phyloP scores from a whole-genome alignment of 2,888 invertebrate genomes.

The Cerceris rybyensis region DNA sequence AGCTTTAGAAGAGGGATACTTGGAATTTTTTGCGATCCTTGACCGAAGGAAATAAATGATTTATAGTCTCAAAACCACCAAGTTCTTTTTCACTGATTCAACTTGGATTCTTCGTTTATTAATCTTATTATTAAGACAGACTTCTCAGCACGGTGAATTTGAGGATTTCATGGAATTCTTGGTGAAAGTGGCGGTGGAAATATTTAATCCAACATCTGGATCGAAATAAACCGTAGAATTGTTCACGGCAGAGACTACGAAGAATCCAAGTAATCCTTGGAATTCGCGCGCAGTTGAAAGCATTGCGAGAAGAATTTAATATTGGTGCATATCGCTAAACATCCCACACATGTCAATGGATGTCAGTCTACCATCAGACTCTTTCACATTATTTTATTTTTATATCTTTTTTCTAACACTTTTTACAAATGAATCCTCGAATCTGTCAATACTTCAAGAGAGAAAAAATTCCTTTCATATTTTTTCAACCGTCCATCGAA shows the following conservation, averaged over 20 bases:
- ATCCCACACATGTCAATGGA: conserved; percentile 15
- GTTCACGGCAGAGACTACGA: conserved; percentile 18
- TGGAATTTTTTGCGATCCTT: too few relatives aligned
- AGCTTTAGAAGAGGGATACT: not conserved
- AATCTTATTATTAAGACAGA: not conserved
- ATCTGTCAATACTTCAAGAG: too few relatives aligned
- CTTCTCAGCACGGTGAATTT: not conserved
- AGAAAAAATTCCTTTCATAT: too few relatives aligned
- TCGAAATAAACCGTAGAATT: conserved; percentile 44
- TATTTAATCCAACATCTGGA: conserved; percentile 18
- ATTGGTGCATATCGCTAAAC: conserved; percentile 47
- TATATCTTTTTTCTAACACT: not conserved
- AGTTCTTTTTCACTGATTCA: too few relatives aligned
- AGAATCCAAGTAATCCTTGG: conserved; percentile 50
- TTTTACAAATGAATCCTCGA: not conserved
- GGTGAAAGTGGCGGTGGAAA: not conserved
- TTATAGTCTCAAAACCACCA: too few relatives aligned
- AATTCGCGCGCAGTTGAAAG: conserved; percentile 41
- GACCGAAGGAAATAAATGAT: too few relatives aligned
- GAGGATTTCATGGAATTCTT: not conserved
- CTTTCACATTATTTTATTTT: not conserved
- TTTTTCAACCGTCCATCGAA: too few relatives aligned
- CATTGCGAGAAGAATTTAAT: conserved; percentile 61
- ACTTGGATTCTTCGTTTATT: not conserved
- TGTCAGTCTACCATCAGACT: conserved; percentile 2